A percentile compares a stretch with the other conserved stretches of the same genome.
Evolutionary conservation across 2,113 vertebrate species (phyloP).

Genomic region (Penelope pileata): DNA sequence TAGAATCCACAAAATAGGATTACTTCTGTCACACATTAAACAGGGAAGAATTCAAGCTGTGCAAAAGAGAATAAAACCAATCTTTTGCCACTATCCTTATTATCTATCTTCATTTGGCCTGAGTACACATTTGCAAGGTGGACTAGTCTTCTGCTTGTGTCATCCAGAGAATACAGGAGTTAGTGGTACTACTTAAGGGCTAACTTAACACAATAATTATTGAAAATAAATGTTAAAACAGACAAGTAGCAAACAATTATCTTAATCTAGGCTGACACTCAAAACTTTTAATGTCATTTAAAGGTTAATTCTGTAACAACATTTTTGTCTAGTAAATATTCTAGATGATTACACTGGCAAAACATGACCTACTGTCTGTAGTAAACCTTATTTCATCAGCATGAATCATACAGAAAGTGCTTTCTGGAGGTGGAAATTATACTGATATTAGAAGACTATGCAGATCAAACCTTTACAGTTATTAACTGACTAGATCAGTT

Average conservation of each 20-base stretch:
- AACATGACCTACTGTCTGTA: neutral
- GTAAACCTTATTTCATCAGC: neutral
- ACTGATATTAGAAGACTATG: neutral
- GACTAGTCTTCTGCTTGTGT: neutral
- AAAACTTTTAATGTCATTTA: neutral
- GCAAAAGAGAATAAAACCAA: neutral
- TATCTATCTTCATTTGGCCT: neutral
- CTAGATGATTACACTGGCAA: neutral
- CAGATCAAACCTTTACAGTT: neutral
- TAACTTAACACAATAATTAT: neutral
- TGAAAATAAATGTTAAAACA: neutral
- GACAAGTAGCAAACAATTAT: neutral
- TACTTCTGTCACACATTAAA: neutral
- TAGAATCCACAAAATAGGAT: neutral
- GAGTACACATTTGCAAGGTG: neutral
- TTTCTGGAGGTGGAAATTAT: neutral
- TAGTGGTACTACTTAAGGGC: neutral
- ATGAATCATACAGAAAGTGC: neutral
- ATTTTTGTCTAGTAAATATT: neutral
- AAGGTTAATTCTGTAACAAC: neutral
- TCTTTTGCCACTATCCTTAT: neutral
- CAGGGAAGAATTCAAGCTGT: neutral
- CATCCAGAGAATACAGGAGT: neutral
- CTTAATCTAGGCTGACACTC: neutral
- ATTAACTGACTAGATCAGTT: neutral